Percentiles rank a stretch among this genome's conserved stretches.
Evolutionary conservation across 1,140 invertebrate genomes (phyloP).

Genomic region (Danaus melanippus): DNA sequence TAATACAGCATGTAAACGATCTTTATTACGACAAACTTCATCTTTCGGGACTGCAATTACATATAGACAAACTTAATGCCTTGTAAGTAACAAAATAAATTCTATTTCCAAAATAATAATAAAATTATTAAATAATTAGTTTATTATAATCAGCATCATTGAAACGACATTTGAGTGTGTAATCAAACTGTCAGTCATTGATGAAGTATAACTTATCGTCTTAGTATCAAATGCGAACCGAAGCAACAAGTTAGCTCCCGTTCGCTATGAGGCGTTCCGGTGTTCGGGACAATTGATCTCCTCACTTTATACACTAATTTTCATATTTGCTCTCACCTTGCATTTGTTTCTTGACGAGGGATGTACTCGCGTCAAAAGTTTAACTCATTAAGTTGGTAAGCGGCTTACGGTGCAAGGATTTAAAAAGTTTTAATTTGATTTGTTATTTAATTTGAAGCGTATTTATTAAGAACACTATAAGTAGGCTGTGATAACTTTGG

Average conservation of each 20-base stretch:
- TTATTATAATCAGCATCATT: too few species aligned
- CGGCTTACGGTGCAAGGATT: slow-evolving; percentile 20
- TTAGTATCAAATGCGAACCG: slow-evolving; percentile 7
- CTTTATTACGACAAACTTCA: slow-evolving; percentile 13
- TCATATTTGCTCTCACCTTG: slow-evolving; percentile 26
- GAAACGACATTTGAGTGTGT: too few species aligned
- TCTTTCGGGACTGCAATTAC: neutral
- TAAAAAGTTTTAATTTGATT: slow-evolving; percentile 20
- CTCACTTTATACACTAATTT: slow-evolving; percentile 20
- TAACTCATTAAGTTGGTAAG: slow-evolving; percentile 29
- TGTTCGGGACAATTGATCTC: slow-evolving; percentile 33
- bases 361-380: slow-evolving; percentile 20
- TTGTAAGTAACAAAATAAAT: too few species aligned
- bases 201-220: slow-evolving; percentile 6
- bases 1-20: slow-evolving; percentile 25
- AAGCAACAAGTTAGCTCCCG: slow-evolving; percentile 20
- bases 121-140: too few species aligned
- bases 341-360: slow-evolving; percentile 11
- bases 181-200: neutral
- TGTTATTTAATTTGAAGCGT: slow-evolving; percentile 9
- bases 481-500: too few species aligned
- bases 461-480: slow-evolving; percentile 2
- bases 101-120: too few species aligned
- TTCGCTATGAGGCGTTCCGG: slow-evolving; percentile 38
- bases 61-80: neutral